Percentiles rank a stretch among this genome's conserved stretches.
These are phyloP conservation scores for Cricetomys ansorgei DNA, from an alignment of 2,113 vertebrate genomes.

Conservation along the genomic window DNA sequence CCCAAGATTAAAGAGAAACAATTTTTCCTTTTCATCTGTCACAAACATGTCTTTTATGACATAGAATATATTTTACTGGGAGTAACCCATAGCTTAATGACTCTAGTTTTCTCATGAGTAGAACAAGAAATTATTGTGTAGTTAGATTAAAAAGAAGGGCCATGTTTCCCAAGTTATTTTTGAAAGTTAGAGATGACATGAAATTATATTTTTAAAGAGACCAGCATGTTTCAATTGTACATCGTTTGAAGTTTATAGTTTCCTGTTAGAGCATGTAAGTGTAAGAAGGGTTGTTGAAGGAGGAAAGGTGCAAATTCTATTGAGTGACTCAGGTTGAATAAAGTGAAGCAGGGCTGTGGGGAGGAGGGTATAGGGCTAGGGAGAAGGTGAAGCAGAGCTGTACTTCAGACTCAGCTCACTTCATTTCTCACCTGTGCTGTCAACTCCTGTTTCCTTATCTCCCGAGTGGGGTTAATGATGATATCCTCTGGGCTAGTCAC, in stretches of 20 bases:
- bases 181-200: background rate
- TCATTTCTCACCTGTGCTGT: background rate
- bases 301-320: background rate
- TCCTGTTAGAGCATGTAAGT: background rate
- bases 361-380: fast-evolving
- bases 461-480: background rate
- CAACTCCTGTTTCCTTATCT: background rate
- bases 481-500: background rate
- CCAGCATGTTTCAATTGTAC: background rate
- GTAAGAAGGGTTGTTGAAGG: background rate
- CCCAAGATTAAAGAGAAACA: slow-evolving; percentile 5
- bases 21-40: slow-evolving; percentile 18
- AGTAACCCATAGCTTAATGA: background rate
- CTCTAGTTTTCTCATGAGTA: background rate
- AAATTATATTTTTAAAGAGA: background rate
- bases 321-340: background rate
- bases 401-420: background rate
- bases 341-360: background rate
- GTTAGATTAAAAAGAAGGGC: background rate
- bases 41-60: background rate
- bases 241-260: background rate
- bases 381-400: background rate
- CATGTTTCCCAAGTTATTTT: background rate
- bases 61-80: background rate
- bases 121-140: background rate